Evolutionary conservation across 1,140 invertebrate genomes (phyloP).

Genomic region (Ericerus pela): DNA sequence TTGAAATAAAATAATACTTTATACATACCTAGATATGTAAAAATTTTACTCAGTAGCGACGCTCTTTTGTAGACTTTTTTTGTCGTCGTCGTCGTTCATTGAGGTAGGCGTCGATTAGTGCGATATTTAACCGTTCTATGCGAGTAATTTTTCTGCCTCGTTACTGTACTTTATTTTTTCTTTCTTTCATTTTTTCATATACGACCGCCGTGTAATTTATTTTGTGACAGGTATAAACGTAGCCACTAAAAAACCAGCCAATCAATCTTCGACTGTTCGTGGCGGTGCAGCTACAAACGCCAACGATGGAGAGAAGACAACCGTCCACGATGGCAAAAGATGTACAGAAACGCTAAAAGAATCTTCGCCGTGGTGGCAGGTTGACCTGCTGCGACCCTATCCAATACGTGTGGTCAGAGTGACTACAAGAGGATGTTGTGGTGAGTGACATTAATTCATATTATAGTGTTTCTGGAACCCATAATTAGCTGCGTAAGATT

Average conservation of each 20-base stretch:
- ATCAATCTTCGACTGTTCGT: slow-evolving; percentile 72
- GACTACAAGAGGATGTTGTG: slow-evolving; percentile 71
- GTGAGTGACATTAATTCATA: too few species aligned
- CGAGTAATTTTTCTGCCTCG: not conserved
- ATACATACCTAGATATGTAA: too few species aligned
- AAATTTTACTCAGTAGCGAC: too few species aligned
- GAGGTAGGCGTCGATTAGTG: not conserved
- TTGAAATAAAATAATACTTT: too few species aligned
- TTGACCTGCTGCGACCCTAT: slow-evolving; percentile 68
- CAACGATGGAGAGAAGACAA: slow-evolving; percentile 67
- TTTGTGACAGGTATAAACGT: slow-evolving; percentile 59
- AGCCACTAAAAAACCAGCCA: slow-evolving; percentile 68
- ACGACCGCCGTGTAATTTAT: not conserved
- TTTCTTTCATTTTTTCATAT: not conserved
- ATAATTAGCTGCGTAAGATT: too few species aligned
- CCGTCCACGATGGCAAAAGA: slow-evolving; percentile 67
- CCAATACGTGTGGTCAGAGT: slow-evolving; percentile 68
- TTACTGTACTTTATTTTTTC: not conserved
- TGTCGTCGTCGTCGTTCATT: not conserved
- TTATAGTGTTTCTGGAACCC: too few species aligned
- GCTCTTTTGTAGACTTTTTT: not conserved
- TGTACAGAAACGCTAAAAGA: slow-evolving; percentile 81
- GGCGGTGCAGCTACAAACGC: slow-evolving; percentile 65
- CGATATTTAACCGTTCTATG: not conserved
- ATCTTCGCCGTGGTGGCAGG: slow-evolving; percentile 80